Conservation (phyloP, 2,888 invertebrate species). For the Oasisia sp. region DNA sequence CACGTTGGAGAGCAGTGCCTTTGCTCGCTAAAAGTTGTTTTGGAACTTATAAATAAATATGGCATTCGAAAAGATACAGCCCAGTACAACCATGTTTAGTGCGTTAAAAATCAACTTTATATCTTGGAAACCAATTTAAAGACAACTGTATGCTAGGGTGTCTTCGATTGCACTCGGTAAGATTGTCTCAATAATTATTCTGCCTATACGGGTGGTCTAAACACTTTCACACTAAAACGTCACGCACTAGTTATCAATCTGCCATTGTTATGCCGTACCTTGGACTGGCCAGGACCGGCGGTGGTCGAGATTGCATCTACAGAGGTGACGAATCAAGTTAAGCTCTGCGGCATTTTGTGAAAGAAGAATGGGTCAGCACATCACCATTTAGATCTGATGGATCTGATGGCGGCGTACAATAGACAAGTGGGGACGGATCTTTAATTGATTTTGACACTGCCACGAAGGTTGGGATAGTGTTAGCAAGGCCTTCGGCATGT, state of each 20-base stretch:
- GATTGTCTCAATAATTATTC: too few relatives aligned
- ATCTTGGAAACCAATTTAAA: too few relatives aligned
- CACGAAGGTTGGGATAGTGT: too few relatives aligned
- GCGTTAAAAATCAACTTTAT: background rate
- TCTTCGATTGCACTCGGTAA: too few relatives aligned
- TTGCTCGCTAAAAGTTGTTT: background rate
- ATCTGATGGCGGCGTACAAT: background rate
- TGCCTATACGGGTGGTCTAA: too few relatives aligned
- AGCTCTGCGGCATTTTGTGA: background rate
- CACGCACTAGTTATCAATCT: too few relatives aligned
- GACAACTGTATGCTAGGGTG: too few relatives aligned
- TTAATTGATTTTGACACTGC: too few relatives aligned
- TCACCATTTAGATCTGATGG: background rate
- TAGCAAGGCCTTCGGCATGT: too few relatives aligned
- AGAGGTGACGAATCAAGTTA: background rate
- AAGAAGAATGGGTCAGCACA: background rate
- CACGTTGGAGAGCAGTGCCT: background rate
- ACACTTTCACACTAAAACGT: too few relatives aligned
- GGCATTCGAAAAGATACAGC: background rate
- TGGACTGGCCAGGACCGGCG: background rate
- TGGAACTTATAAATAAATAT: background rate
- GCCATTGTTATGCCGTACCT: background rate
- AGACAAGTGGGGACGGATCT: too few relatives aligned
- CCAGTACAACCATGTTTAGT: background rate
- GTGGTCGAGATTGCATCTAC: too few relatives aligned